phyloP scores from a whole-genome alignment of 2,797 vertebrate genomes.

The Gobio occitaniae region DNA sequence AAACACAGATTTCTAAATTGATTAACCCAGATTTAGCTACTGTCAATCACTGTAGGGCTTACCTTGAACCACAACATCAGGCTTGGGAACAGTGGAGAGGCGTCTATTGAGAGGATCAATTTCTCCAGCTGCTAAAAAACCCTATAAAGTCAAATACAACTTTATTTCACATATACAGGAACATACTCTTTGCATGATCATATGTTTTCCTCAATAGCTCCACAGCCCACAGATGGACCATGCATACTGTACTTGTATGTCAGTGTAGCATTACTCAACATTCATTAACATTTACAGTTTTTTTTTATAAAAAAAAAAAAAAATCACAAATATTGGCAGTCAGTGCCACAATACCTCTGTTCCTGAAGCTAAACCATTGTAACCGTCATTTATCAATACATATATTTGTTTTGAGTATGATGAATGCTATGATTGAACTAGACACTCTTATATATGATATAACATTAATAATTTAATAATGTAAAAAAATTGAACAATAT shows the following conservation, averaged over 20 bases:
- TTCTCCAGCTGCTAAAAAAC: constrained; percentile 94
- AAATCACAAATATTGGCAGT: neutral
- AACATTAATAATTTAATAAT: neutral
- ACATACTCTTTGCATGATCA: neutral
- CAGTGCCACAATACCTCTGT: neutral
- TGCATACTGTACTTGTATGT: neutral
- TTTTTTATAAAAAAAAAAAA: neutral
- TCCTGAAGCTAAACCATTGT: neutral
- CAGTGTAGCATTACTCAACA: neutral
- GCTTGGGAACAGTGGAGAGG: constrained; percentile 92
- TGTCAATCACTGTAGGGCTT: neutral
- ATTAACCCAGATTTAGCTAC: constrained; percentile 2
- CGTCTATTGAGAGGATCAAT: constrained; percentile 95
- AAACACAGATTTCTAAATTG: constrained; percentile 21
- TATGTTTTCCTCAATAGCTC: neutral
- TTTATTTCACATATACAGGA: neutral
- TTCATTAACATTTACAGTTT: neutral
- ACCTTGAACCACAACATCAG: constrained; percentile 97
- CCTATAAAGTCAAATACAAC: constrained; percentile 71
- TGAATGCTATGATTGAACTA: neutral
- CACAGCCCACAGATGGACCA: neutral
- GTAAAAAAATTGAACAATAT: neutral
- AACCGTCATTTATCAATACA: neutral
- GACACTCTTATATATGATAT: neutral
- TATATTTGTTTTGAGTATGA: neutral